Base-by-base conservation (phyloP, 2,797 vertebrate genomes). In the Micromesistius poutassou region DNA sequence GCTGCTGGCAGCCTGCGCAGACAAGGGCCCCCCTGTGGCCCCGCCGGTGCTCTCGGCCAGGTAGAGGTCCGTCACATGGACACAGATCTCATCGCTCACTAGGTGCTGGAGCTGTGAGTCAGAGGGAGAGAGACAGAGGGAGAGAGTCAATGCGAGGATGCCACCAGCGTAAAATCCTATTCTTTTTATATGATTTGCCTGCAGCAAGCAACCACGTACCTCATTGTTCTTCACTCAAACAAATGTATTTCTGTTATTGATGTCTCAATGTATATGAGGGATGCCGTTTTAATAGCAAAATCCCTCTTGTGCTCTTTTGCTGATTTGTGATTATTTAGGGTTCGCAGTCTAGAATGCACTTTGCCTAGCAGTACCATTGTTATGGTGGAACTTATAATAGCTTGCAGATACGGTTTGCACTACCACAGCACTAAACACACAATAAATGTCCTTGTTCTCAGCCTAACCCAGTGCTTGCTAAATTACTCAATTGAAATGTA, bases 21-120 rank as follows among this genome's bases (percentile, higher is more conserved):
- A 91, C 0, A 95, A 76, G 16, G 94, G 89, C 16, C 98, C 98
- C 30, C 97, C 96, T 0, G 95, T 95, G 77, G 97, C 97, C 2
- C 94, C 92, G 0, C 93, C 96, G 5, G 74, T 80, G 78, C 95
- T 96, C 92, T 99, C 97, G 0, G 94, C 90, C 85, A 99, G 93
- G 92, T 98, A 98, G 28, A 99, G 95, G 85, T 99, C 97, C 0
- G 96, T 98, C 28, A 99, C 97, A 83, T 98, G 98, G 83, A 99
- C 93, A 1, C 98, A 99, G 90, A 99, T 96, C 91, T 99, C 98
- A 0, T 99, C 98, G 0, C 96, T 99, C 84, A 99, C 98, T 0
- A 99, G 98, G 91, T 99, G 97, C 93, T 99, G 98, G 71, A 99
- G 95, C 97, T 99, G 84, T 5, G 66, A 0, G n/a, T 0, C 9